Evolutionary conservation across 2,888 invertebrate species (phyloP), one percentile per base, ranked within the genome.

Genomic region (Habrosyne pyritoides): DNA sequence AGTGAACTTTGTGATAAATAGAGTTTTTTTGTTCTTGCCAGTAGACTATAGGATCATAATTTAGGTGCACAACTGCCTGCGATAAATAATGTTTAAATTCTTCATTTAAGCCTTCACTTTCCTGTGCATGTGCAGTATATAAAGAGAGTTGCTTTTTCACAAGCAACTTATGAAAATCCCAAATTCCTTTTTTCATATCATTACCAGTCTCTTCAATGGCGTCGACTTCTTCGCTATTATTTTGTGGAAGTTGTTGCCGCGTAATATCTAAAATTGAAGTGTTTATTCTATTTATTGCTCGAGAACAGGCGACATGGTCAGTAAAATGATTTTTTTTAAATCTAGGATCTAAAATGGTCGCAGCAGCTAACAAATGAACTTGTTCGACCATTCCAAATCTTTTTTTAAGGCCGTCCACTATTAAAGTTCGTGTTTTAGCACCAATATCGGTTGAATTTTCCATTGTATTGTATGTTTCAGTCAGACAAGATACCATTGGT

Each of bases 391-490:
- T 59, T 56, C 59, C 66, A 64, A 64, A 63, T 60, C 60, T 66
- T 60, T 67, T 61, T 21, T 63, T 65, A 5, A 60, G 22, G 52
- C 61, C 56, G 33, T 62, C 64, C 53, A 64, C 55, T 21, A 59
- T 59, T 63, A 66, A 62, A 60, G 58, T 59, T 53, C 52, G 22
- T 54, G 62, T 57, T 61, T 60, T 63, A 66, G 30, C 64, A 64
- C 64, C 65, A 57, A 64, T 60, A 61, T 66, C 67, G 0, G 62
- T 62, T 68, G 53, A 56, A 66, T 0, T 67, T 65, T 66, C 47
- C 66, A 69, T 67, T 62, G 56, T 62, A 67, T 67, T 70, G 65
- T 69, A 68, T 67, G 68, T 69, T 71, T 62, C 65, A 64, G 64
- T 66, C 56, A 70, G 62, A 58, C 64, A 69, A 62, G 62, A 66